Evolutionary conservation across 2,113 vertebrate species (phyloP).

Genomic region (Hipposideros armiger): DNA sequence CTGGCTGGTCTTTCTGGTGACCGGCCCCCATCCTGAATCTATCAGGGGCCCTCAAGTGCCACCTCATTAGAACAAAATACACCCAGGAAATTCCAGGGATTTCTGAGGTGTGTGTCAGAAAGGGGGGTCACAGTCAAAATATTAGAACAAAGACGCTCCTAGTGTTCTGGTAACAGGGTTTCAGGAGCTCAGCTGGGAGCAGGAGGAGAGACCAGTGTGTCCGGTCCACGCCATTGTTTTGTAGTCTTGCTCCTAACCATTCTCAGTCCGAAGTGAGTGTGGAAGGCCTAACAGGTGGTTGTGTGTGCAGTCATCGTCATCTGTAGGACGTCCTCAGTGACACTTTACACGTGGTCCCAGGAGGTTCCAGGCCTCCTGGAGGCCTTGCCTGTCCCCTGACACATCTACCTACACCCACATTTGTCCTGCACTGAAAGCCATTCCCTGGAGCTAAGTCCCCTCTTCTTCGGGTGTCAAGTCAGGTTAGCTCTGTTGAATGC

Average conservation of each 20-base stretch:
- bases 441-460: too few species aligned
- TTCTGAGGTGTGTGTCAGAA: background rate
- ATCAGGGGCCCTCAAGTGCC: background rate
- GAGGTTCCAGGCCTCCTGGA: background rate
- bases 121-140: background rate
- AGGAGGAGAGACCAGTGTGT: background rate
- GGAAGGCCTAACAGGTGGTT: background rate
- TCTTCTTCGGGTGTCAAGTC: background rate
- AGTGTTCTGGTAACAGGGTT: background rate
- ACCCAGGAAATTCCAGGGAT: background rate
- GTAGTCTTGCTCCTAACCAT: background rate
- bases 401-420: accelerated
- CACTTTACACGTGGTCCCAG: accelerated
- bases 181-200: background rate
- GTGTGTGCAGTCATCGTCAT: background rate
- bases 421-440: background rate
- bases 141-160: background rate
- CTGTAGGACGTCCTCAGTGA: background rate
- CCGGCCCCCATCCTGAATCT: background rate
- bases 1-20: background rate
- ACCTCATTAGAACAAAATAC: background rate
- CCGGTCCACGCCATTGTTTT: background rate
- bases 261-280: background rate
- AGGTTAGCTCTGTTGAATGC: background rate
- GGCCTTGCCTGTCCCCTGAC: too few species aligned